phyloP scores from a whole-genome alignment of 2,113 vertebrate species.

The Parotia lawesii region DNA sequence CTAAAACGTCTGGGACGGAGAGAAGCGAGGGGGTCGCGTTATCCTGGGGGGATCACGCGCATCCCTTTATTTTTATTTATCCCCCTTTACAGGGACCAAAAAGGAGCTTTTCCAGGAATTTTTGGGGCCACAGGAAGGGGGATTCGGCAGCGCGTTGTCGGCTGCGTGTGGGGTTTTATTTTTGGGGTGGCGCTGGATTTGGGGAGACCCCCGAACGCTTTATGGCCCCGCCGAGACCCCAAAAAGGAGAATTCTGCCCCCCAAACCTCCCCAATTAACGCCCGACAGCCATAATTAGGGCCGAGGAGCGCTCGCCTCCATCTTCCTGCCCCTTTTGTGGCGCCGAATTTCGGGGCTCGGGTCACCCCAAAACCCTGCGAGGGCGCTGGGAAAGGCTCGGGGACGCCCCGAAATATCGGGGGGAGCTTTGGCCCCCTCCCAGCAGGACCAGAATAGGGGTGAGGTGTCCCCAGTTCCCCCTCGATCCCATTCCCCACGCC shows the following conservation, averaged over 20 bases:
- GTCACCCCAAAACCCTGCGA: too few relatives aligned
- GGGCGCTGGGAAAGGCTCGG: not conserved
- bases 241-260: not conserved
- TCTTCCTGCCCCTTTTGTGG: not conserved
- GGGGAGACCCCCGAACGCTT: not conserved
- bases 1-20: not conserved
- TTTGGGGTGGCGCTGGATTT: not conserved
- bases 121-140: rapidly evolving
- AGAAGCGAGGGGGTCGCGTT: not conserved
- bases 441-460: rapidly evolving
- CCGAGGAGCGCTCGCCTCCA: not conserved
- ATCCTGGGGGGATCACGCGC: not conserved
- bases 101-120: not conserved
- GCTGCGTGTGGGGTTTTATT: not conserved
- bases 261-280: not conserved
- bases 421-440: not conserved
- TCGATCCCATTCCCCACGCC: not conserved
- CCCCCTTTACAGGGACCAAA: not conserved
- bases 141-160: not conserved
- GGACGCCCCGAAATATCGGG: not conserved
- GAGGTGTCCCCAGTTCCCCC: not conserved
- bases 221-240: not conserved
- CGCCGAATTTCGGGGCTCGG: not conserved
- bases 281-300: not conserved
- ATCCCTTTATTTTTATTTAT: not conserved